Evolutionary conservation across 2,797 vertebrate species (phyloP).

Genomic region (Nannoperca obscura): DNA sequence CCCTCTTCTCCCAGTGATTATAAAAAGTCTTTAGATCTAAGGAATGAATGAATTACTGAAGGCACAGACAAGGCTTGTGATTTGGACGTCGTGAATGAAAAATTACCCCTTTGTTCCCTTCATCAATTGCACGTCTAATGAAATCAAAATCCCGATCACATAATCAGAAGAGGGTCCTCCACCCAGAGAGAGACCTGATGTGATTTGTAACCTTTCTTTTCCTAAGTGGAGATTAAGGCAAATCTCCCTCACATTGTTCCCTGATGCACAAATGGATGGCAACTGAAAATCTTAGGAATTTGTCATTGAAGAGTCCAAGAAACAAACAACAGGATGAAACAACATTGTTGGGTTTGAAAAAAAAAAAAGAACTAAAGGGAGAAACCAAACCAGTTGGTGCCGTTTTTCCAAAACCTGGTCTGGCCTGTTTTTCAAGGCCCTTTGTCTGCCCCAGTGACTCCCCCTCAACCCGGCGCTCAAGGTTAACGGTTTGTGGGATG

Average conservation of each 20-base stretch:
- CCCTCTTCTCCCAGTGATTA: constrained; percentile 83
- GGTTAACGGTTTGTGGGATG: constrained; percentile 76
- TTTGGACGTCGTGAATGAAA: constrained; percentile 87
- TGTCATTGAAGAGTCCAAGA: constrained; percentile 45
- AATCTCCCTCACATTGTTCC: constrained; percentile 82
- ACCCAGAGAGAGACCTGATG: constrained; percentile 84
- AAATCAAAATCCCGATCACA: constrained; percentile 90
- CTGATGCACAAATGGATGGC: constrained; percentile 63
- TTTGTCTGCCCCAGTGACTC: constrained; percentile 51
- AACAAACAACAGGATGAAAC: constrained; percentile 39
- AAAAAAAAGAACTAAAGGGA: neutral
- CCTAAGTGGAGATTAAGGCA: constrained; percentile 85
- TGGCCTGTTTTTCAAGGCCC: constrained; percentile 59
- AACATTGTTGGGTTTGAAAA: constrained; percentile 1
- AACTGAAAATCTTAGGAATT: constrained; percentile 51
- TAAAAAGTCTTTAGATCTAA: constrained; percentile 87
- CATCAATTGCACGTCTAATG: constrained; percentile 92
- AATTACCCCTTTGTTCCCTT: constrained; percentile 90
- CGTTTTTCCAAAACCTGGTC: constrained; percentile 44
- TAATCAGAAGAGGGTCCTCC: constrained; percentile 89
- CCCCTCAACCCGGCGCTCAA: constrained; percentile 71
- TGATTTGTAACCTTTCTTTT: constrained; percentile 88
- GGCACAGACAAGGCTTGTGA: constrained; percentile 87
- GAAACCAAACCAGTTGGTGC: constrained; percentile 27
- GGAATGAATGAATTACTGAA: constrained; percentile 87